Percentiles rank a stretch among this genome's conserved stretches.
Conservation (phyloP, 2,113 vertebrate genomes). For the Mastomys natalensis region DNA sequence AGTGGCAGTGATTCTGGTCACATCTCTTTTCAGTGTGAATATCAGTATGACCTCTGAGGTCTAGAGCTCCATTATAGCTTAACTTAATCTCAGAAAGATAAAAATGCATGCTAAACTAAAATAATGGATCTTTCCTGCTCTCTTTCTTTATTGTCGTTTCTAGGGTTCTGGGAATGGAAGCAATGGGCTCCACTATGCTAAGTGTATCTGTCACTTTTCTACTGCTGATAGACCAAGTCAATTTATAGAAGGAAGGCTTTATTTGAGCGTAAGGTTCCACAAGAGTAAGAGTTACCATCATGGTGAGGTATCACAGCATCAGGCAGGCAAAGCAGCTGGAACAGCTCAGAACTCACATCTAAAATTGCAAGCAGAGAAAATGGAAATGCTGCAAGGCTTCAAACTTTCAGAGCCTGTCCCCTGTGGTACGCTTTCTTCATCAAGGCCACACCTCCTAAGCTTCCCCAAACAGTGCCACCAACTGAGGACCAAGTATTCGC, state of each 20-base stretch:
- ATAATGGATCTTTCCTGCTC: background rate
- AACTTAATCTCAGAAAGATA: background rate
- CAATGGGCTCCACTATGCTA: background rate
- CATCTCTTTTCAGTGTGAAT: accelerated
- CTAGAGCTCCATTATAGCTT: background rate
- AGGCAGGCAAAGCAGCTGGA: too few species aligned
- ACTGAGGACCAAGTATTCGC: too few species aligned
- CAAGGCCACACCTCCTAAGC: background rate
- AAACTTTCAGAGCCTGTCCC: background rate
- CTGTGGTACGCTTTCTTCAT: background rate
- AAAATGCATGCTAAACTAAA: background rate
- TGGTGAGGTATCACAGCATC: background rate
- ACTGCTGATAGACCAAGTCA: background rate
- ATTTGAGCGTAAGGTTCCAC: background rate
- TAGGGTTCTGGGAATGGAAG: background rate
- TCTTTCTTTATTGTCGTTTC: background rate
- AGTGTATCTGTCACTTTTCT: background rate
- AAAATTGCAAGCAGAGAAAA: background rate
- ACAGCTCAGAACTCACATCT: background rate
- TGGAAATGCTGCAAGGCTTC: background rate
- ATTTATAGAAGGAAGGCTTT: background rate
- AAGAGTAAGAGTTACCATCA: background rate
- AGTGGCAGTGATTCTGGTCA: too few species aligned
- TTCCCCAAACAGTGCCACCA: background rate
- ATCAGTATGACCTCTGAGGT: background rate